Evolutionary conservation across 2,888 invertebrate genomes (phyloP).

Genomic region (Drosophila kanekoi): DNA sequence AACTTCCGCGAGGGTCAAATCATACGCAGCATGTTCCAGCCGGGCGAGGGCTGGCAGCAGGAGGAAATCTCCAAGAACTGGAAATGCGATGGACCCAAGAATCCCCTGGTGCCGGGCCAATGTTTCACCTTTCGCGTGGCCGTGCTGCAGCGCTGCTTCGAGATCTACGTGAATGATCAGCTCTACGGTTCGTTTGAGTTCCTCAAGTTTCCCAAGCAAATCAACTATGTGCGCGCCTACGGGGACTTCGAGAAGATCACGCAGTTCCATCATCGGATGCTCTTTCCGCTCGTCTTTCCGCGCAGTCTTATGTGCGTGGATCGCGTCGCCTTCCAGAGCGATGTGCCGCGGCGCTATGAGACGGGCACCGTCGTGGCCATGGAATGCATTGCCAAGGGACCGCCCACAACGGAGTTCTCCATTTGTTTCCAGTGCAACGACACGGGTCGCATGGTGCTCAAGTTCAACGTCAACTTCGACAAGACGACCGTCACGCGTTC

Average conservation of each 20-base stretch:
- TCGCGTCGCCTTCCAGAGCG: slow-evolving; percentile 84
- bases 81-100: slow-evolving; percentile 84
- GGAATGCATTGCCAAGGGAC: slow-evolving; percentile 84
- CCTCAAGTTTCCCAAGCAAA: slow-evolving; percentile 83
- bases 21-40: slow-evolving; percentile 84
- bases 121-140: slow-evolving; percentile 84
- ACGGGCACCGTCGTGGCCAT: slow-evolving; percentile 84
- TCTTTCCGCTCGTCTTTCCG: slow-evolving; percentile 84
- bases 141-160: slow-evolving; percentile 84
- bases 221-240: slow-evolving; percentile 82
- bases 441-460: slow-evolving; percentile 81
- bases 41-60: slow-evolving; percentile 84
- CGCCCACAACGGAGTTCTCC: slow-evolving; percentile 83
- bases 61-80: slow-evolving; percentile 85
- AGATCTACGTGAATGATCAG: slow-evolving; percentile 84
- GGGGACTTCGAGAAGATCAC: slow-evolving; percentile 85
- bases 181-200: slow-evolving; percentile 84
- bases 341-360: slow-evolving; percentile 84
- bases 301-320: slow-evolving; percentile 80
- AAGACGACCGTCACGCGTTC: slow-evolving; percentile 80
- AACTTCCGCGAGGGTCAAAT: slow-evolving; percentile 85
- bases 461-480: slow-evolving; percentile 83
- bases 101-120: slow-evolving; percentile 84
- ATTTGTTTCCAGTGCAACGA: slow-evolving; percentile 85
- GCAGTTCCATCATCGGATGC: slow-evolving; percentile 84